Evolutionary conservation across 2,113 vertebrate genomes (phyloP).

Genomic region (Centropus bengalensis): DNA sequence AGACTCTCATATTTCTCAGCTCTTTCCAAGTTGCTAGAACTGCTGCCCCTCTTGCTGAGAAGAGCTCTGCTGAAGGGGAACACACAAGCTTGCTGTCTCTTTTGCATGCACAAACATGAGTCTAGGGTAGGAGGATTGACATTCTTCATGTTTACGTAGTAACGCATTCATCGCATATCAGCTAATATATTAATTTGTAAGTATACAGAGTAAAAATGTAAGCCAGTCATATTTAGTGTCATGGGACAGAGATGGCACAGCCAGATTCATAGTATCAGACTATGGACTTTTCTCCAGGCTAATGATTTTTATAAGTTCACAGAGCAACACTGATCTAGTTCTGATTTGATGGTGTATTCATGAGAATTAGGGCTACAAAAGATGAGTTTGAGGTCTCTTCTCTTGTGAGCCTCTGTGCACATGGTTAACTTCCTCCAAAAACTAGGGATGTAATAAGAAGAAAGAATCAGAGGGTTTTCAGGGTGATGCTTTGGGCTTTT

Average conservation of each 20-base stretch:
- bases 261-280: too few relatives aligned
- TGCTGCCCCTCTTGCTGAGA: neutral
- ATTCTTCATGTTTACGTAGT: neutral
- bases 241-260: too few relatives aligned
- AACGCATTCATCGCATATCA: too few relatives aligned
- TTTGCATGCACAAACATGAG: neutral
- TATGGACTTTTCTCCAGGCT: too few relatives aligned
- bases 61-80: neutral
- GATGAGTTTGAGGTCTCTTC: neutral
- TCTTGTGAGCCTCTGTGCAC: neutral
- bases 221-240: too few relatives aligned
- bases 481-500: neutral
- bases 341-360: neutral
- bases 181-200: too few relatives aligned
- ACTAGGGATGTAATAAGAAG: neutral
- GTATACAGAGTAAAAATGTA: too few relatives aligned
- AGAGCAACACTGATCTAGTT: too few relatives aligned
- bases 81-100: neutral
- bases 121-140: neutral
- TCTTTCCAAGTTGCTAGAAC: neutral
- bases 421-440: neutral
- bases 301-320: too few relatives aligned
- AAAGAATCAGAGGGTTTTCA: neutral
- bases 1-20: slow-evolving; percentile 49
- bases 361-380: neutral